These are phyloP conservation scores for Aspidapion aeneum DNA, from an alignment of 2,888 invertebrate genomes.

Conservation along the genomic window DNA sequence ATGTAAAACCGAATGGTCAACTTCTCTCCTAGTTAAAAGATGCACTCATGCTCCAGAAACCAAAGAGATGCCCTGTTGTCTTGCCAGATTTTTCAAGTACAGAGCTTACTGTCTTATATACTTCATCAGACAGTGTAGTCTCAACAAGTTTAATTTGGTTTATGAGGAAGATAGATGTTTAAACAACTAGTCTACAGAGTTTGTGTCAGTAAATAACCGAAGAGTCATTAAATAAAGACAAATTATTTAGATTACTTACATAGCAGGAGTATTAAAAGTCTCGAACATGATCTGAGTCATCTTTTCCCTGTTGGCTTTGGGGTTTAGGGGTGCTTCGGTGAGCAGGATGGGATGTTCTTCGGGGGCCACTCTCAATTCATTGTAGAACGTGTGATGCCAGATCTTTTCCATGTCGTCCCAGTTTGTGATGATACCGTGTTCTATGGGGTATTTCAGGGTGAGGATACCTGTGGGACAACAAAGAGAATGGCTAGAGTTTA, in stretches of 20 bases:
- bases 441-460: constrained; percentile 85
- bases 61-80: too few relatives aligned
- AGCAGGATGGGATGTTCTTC: constrained; percentile 91
- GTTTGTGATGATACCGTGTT: constrained; percentile 89
- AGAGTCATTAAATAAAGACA: not conserved
- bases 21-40: too few relatives aligned
- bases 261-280: constrained; percentile 90
- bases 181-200: too few relatives aligned
- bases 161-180: too few relatives aligned
- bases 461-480: constrained; percentile 60
- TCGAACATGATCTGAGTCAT: constrained; percentile 56
- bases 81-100: too few relatives aligned
- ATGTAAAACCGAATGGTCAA: too few relatives aligned
- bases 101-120: too few relatives aligned
- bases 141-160: too few relatives aligned
- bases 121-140: too few relatives aligned
- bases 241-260: constrained; percentile 53
- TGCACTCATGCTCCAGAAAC: too few relatives aligned
- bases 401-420: constrained; percentile 94
- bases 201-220: too few relatives aligned
- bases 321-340: constrained; percentile 89
- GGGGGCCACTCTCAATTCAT: constrained; percentile 85
- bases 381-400: constrained; percentile 92
- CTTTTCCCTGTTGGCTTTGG: constrained; percentile 86
- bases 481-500: not conserved